Percentiles rank a stretch among this genome's conserved stretches.
Conservation (phyloP, 2,797 vertebrate genomes). For the Coreius guichenoti region DNA sequence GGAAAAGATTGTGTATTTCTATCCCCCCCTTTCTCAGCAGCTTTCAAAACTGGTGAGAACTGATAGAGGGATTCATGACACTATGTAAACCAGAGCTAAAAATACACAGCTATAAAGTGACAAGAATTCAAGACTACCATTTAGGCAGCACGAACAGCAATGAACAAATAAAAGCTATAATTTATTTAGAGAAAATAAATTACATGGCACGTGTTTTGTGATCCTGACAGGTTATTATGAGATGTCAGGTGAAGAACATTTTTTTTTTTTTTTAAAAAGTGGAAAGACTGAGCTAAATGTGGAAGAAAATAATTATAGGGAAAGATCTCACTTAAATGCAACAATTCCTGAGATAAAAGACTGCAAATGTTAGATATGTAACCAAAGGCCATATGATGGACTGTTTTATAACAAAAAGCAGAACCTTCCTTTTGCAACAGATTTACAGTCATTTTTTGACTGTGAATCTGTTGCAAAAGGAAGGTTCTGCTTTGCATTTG, state of each 20-base stretch:
- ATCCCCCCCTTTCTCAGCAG: background rate
- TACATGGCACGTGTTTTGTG: background rate
- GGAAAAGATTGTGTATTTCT: background rate
- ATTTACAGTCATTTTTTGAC: background rate
- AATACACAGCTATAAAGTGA: conserved; percentile 2
- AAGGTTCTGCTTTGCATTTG: no score
- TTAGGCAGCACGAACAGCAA: background rate
- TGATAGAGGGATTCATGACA: background rate
- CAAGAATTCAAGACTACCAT: background rate
- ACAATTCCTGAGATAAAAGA: background rate
- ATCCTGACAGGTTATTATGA: conserved; percentile 21
- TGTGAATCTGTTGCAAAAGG: no score
- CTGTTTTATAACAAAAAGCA: background rate
- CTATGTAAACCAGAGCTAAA: background rate
- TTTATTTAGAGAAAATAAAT: conserved; percentile 8
- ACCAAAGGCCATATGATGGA: background rate
- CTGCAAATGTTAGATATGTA: background rate
- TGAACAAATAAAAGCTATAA: background rate
- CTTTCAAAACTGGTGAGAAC: background rate
- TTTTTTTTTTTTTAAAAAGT: background rate
- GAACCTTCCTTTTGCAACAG: background rate
- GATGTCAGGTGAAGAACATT: background rate
- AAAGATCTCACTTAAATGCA: background rate
- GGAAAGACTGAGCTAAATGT: background rate
- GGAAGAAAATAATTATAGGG: background rate